Percentiles rank a stretch among this genome's conserved stretches.
phyloP scores from a whole-genome alignment of 1,140 invertebrate genomes.

The Adelges cooleyi region DNA sequence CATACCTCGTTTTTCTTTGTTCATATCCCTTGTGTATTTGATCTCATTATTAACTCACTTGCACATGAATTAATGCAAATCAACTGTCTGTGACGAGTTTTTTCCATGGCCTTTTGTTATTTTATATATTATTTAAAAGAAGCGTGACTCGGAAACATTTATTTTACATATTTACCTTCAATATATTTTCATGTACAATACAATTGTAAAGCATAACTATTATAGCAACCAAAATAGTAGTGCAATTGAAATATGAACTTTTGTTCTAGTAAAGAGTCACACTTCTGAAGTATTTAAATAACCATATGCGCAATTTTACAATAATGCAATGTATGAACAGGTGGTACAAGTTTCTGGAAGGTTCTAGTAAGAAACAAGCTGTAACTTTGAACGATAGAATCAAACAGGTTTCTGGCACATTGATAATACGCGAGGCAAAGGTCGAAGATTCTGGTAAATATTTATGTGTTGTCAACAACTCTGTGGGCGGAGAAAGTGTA shows the following conservation, averaged over 20 bases:
- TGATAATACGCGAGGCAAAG: constrained; percentile 80
- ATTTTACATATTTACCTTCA: background rate
- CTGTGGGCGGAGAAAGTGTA: constrained; percentile 81
- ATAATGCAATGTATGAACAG: constrained; percentile 42
- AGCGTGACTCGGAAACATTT: background rate
- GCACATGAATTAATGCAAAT: no score
- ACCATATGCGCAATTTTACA: background rate
- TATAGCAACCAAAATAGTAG: no score
- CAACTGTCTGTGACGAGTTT: no score
- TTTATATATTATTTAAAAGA: constrained; percentile 33
- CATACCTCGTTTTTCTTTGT: no score
- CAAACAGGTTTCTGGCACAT: constrained; percentile 84
- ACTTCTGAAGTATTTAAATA: constrained; percentile 4
- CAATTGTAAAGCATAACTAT: no score
- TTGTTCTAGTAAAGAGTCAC: constrained; percentile 34
- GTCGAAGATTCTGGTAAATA: constrained; percentile 90
- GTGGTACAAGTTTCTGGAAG: constrained; percentile 88
- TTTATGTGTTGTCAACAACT: constrained; percentile 86
- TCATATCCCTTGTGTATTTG: no score
- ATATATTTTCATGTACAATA: background rate
- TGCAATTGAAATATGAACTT: no score
- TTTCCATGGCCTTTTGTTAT: no score
- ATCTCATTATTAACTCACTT: no score
- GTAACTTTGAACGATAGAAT: constrained; percentile 75
- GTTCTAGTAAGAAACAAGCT: constrained; percentile 66